Percentiles rank a stretch among this genome's conserved stretches.
Conservation (phyloP, 2,113 vertebrate genomes). For the Abramis brama region DNA sequence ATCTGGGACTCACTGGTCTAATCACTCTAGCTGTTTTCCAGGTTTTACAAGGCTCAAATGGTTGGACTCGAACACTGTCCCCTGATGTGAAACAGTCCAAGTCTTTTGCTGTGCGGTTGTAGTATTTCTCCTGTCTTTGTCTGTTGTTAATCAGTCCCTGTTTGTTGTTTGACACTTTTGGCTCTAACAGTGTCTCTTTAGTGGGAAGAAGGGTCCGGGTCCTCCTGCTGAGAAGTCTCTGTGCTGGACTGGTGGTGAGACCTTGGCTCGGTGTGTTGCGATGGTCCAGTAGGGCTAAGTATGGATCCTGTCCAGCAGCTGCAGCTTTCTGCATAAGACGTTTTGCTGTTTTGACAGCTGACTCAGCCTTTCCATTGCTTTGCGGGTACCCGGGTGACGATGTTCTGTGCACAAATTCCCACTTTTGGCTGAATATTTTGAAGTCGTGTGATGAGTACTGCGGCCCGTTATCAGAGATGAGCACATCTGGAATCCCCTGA, state of each 20-base stretch:
- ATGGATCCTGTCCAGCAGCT: slow-evolving; percentile 24
- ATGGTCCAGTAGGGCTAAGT: slow-evolving; percentile 29
- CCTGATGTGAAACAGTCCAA: background rate
- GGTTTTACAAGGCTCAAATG: background rate
- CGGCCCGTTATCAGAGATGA: slow-evolving; percentile 43
- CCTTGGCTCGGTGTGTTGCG: slow-evolving; percentile 28
- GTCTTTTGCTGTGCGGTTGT: slow-evolving; percentile 27
- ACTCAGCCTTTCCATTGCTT: slow-evolving; percentile 33
- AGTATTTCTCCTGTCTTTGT: slow-evolving; percentile 7
- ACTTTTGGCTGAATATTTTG: slow-evolving; percentile 12
- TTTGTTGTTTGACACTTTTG: slow-evolving; percentile 20
- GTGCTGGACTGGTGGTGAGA: slow-evolving; percentile 23
- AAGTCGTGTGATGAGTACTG: slow-evolving; percentile 34
- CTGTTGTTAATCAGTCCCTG: background rate
- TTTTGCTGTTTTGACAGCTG: slow-evolving; percentile 36
- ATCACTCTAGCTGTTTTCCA: slow-evolving; percentile 28
- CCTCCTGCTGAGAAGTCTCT: slow-evolving; percentile 34
- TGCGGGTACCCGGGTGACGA: slow-evolving; percentile 36
- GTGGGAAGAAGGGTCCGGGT: slow-evolving; percentile 36
- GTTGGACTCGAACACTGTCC: slow-evolving; percentile 29
- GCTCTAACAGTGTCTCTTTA: slow-evolving; percentile 21
- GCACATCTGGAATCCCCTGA: slow-evolving; percentile 27
- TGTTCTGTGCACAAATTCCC: slow-evolving; percentile 43
- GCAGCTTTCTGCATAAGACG: slow-evolving; percentile 23
- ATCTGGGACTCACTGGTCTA: background rate